These are phyloP conservation scores for Tinea pellionella DNA, from an alignment of 2,888 invertebrate species.

Conservation along the genomic window DNA sequence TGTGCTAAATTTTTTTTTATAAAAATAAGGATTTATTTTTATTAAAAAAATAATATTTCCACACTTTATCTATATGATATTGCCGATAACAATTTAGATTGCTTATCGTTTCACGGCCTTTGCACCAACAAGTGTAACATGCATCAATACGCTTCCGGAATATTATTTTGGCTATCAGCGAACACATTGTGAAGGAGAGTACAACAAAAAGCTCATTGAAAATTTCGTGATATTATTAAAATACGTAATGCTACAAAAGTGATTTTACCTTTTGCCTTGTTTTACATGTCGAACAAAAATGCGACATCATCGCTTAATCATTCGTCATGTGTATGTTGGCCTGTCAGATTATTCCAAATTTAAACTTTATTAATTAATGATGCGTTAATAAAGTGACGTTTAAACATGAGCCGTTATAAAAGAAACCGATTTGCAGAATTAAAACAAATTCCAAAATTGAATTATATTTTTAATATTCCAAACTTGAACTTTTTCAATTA, in stretches of 20 bases:
- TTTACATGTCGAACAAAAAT: neutral
- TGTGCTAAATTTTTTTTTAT: too few relatives aligned
- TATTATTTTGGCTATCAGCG: neutral
- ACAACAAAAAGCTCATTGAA: neutral
- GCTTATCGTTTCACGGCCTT: neutral
- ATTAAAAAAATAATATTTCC: neutral
- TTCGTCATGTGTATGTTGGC: neutral
- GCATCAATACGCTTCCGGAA: neutral
- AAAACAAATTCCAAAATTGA: too few relatives aligned
- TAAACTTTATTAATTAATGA: neutral
- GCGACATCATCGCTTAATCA: neutral
- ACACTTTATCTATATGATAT: neutral
- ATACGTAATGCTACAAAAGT: neutral
- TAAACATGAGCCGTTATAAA: neutral
- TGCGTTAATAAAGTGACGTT: neutral
- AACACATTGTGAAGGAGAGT: neutral
- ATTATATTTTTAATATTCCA: too few relatives aligned
- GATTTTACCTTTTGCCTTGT: neutral
- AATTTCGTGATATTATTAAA: neutral
- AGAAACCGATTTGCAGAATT: too few relatives aligned
- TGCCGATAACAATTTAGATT: neutral
- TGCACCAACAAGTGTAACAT: neutral
- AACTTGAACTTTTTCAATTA: too few relatives aligned
- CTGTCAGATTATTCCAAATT: constrained; percentile 5
- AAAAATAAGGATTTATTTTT: neutral